Conservation (phyloP, 2,113 vertebrate species). For the Eurystomus gularis region DNA sequence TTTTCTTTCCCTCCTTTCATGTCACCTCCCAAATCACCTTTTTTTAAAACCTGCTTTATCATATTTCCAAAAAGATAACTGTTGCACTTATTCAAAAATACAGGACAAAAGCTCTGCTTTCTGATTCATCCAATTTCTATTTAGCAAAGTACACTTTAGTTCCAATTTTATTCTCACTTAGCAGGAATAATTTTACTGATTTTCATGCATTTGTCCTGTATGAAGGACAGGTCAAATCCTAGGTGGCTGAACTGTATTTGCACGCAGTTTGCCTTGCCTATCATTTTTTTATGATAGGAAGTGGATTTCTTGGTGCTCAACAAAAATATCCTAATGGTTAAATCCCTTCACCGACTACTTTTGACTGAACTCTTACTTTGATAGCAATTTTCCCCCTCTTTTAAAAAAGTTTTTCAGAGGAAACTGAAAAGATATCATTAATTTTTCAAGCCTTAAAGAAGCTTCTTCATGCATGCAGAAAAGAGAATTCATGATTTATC, state of each 20-base stretch:
- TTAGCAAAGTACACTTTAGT: background rate
- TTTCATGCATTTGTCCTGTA: background rate
- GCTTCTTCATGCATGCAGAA: background rate
- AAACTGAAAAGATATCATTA: background rate
- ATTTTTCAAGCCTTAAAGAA: background rate
- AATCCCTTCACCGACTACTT: background rate
- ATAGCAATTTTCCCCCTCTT: background rate
- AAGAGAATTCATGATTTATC: background rate
- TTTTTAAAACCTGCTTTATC: background rate
- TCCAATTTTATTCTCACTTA: background rate
- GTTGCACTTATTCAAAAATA: background rate
- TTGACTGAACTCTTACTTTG: background rate
- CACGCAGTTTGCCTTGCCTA: background rate
- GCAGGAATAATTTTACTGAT: background rate
- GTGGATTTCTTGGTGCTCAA: background rate
- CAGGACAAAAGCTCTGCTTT: background rate
- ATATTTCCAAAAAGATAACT: background rate
- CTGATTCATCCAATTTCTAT: background rate
- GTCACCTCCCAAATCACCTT: background rate
- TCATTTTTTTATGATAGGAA: background rate
- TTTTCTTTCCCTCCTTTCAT: background rate
- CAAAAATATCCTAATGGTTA: background rate
- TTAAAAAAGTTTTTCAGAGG: background rate
- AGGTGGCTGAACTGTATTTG: background rate
- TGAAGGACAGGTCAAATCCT: background rate